Conservation (phyloP, 2,797 vertebrate genomes). For the Spea hammondii region DNA sequence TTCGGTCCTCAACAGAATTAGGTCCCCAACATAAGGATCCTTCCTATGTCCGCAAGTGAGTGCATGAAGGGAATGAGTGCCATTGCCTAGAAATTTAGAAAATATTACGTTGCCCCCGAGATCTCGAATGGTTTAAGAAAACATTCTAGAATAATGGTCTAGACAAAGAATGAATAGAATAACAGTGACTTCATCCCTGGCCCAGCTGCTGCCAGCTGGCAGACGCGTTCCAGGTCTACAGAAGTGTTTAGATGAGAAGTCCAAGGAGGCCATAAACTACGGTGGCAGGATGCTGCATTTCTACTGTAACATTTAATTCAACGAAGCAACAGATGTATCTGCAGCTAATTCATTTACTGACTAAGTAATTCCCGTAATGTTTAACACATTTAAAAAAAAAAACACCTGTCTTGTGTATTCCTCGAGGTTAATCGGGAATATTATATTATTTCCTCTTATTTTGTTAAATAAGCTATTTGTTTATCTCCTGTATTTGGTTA, state of each 20-base stretch:
- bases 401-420: background rate
- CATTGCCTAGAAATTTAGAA: too few species aligned
- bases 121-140: too few species aligned
- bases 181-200: background rate
- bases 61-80: too few species aligned
- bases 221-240: background rate
- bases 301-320: background rate
- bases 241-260: background rate
- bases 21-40: too few species aligned
- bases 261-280: background rate
- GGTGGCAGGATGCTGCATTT: background rate
- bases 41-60: too few species aligned
- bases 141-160: too few species aligned
- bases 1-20: too few species aligned
- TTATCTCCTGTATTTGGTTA: too few species aligned
- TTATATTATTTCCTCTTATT: too few species aligned
- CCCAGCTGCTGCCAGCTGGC: background rate
- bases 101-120: too few species aligned
- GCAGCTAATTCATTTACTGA: background rate
- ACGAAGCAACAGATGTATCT: background rate
- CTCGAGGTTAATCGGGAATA: background rate
- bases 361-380: background rate
- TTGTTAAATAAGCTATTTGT: too few species aligned
- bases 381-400: background rate
- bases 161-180: constrained; percentile 3